A percentile compares a stretch with the other conserved stretches of the same genome.
Evolutionary conservation across 2,888 invertebrate genomes (phyloP).

Genomic region (Drosophila anceps): DNA sequence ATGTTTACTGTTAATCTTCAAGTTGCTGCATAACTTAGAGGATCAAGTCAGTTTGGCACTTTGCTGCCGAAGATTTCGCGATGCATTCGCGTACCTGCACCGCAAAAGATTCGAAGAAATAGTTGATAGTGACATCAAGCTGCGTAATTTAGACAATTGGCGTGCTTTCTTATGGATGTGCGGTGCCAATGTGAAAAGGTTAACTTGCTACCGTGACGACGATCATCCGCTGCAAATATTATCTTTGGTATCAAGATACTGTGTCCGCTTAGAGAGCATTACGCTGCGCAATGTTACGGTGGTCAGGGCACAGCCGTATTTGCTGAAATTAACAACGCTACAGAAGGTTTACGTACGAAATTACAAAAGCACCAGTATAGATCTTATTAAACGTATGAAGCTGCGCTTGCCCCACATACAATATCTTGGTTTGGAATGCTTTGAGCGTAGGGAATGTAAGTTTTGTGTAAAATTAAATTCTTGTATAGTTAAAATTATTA

Average conservation of each 20-base stretch:
- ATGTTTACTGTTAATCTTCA: slow-evolving; percentile 62
- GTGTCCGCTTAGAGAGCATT: slow-evolving; percentile 55
- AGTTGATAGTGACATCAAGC: slow-evolving; percentile 57
- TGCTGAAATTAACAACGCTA: slow-evolving; percentile 47
- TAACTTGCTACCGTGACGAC: slow-evolving; percentile 62
- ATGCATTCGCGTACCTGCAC: slow-evolving; percentile 62
- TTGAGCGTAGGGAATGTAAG: slow-evolving; percentile 64
- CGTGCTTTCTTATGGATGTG: slow-evolving; percentile 67
- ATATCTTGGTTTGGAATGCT: slow-evolving; percentile 57
- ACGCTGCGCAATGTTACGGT: slow-evolving; percentile 63
- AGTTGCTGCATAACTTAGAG: slow-evolving; percentile 54
- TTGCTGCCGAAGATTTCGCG: slow-evolving; percentile 63
- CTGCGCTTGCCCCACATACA: slow-evolving; percentile 52
- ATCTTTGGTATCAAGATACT: slow-evolving; percentile 55
- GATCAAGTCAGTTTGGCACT: slow-evolving; percentile 66
- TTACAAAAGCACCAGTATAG: slow-evolving; percentile 66
- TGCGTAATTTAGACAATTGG: slow-evolving; percentile 63
- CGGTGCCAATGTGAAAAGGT: slow-evolving; percentile 48
- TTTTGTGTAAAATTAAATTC: not conserved
- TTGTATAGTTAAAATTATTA: not conserved
- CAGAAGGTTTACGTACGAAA: slow-evolving; percentile 59
- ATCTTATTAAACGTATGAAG: slow-evolving; percentile 53
- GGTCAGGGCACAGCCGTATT: slow-evolving; percentile 44
- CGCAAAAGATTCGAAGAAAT: slow-evolving; percentile 53
- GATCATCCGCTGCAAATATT: slow-evolving; percentile 65